phyloP scores from a whole-genome alignment of 2,113 vertebrate species.

The Macrotus californicus region DNA sequence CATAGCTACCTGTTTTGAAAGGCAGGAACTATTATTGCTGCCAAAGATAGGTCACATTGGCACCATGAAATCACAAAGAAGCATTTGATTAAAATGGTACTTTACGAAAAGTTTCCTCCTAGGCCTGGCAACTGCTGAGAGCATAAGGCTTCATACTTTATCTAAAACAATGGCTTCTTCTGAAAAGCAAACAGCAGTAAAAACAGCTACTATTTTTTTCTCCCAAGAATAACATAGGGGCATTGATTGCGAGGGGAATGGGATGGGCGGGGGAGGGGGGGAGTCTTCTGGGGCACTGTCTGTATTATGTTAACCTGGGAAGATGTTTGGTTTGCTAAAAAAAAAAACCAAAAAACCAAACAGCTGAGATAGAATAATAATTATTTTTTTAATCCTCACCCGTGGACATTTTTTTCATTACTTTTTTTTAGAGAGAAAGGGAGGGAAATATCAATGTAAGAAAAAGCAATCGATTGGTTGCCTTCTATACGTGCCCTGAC shows the following conservation, averaged over 20 bases:
- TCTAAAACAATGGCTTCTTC: conserved; percentile 7
- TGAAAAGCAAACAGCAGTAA: neutral
- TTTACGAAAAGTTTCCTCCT: neutral
- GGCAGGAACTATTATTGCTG: neutral
- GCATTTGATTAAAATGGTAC: conserved; percentile 1
- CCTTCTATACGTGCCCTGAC: no score
- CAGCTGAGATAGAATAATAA: no score
- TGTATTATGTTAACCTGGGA: neutral
- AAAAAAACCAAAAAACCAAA: neutral
- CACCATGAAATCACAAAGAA: conserved; percentile 17
- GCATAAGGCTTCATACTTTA: neutral
- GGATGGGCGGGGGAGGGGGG: no score
- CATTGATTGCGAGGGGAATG: neutral
- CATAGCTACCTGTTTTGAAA: neutral
- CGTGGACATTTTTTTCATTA: no score
- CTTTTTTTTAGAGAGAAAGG: no score
- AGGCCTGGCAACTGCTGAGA: neutral
- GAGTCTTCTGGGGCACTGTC: neutral
- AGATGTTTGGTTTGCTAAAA: neutral
- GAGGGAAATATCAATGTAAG: no score
- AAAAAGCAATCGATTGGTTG: no score
- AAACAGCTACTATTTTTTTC: neutral
- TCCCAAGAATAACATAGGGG: neutral
- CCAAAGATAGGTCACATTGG: neutral
- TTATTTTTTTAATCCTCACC: no score